Conservation (phyloP, 2,888 invertebrate genomes). For the Linyphia triangularis region DNA sequence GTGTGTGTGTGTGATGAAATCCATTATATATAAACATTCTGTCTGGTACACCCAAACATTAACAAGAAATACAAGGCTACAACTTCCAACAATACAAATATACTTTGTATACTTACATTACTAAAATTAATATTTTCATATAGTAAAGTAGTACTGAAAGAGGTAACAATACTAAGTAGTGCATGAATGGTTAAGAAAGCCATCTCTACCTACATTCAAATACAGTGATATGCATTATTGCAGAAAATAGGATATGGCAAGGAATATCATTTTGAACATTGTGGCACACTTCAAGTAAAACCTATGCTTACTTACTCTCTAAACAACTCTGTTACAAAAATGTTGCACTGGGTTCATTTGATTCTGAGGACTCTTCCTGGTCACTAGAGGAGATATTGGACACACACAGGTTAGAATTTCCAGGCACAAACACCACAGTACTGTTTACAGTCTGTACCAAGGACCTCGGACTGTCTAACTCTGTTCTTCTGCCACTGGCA, state of each 20-base stretch:
- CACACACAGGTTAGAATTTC: constrained; percentile 36
- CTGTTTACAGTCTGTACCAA: constrained; percentile 35
- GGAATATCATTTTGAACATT: constrained; percentile 14
- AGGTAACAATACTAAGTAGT: background rate
- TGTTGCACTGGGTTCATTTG: constrained; percentile 56
- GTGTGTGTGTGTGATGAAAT: too few relatives aligned
- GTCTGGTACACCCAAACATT: background rate
- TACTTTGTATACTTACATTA: constrained; percentile 13
- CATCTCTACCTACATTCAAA: background rate
- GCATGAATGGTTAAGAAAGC: constrained; percentile 8
- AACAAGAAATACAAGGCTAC: background rate
- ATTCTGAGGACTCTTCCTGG: background rate
- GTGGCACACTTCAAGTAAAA: background rate
- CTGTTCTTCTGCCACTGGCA: background rate
- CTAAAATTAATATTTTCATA: constrained; percentile 1
- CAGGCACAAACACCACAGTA: constrained; percentile 67
- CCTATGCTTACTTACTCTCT: background rate
- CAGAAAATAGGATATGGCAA: background rate
- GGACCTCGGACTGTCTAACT: background rate
- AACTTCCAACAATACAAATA: constrained; percentile 14
- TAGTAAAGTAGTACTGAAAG: background rate
- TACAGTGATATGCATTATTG: constrained; percentile 28
- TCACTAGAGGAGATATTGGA: constrained; percentile 1
- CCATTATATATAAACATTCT: background rate
- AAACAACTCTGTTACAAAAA: constrained; percentile 20